Conservation (phyloP, 2,113 vertebrate species). For the Triplophysa siluroides region DNA sequence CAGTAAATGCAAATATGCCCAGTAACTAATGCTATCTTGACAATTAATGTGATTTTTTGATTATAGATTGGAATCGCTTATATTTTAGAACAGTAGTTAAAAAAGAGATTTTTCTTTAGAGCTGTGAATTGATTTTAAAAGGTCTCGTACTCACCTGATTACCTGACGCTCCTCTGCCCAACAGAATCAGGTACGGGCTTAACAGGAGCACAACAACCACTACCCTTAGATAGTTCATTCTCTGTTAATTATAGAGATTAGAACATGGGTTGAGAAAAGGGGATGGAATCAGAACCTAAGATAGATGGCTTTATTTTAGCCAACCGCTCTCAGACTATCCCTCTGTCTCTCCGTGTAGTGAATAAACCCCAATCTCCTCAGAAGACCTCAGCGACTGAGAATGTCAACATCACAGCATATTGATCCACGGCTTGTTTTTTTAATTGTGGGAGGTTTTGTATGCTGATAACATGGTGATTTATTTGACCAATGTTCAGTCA, state of each 20-base stretch:
- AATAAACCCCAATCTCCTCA: neutral
- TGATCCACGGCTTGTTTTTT: constrained; percentile 46
- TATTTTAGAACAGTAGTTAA: neutral
- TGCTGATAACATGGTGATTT: neutral
- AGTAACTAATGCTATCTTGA: neutral
- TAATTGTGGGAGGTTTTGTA: constrained; percentile 3
- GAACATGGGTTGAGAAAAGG: neutral
- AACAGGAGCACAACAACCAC: constrained; percentile 57
- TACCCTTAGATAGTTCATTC: constrained; percentile 58
- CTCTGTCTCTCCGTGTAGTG: neutral
- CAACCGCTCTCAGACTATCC: neutral
- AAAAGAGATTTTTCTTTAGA: neutral
- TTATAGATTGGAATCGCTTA: neutral
- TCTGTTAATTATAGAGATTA: constrained; percentile 33
- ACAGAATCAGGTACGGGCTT: constrained; percentile 44
- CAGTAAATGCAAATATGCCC: neutral
- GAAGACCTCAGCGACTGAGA: constrained; percentile 1
- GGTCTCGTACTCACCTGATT: constrained; percentile 32
- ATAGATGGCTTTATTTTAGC: neutral
- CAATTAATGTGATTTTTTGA: neutral
- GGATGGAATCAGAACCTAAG: neutral
- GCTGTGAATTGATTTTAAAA: neutral
- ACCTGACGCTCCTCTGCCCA: constrained; percentile 44
- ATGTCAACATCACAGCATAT: constrained; percentile 40
- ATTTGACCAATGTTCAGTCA: neutral